Percentiles rank a stretch among this genome's conserved stretches.
These are phyloP conservation scores for Rhinogobio ventralis DNA, from an alignment of 2,797 vertebrate genomes.

Conservation along the genomic window DNA sequence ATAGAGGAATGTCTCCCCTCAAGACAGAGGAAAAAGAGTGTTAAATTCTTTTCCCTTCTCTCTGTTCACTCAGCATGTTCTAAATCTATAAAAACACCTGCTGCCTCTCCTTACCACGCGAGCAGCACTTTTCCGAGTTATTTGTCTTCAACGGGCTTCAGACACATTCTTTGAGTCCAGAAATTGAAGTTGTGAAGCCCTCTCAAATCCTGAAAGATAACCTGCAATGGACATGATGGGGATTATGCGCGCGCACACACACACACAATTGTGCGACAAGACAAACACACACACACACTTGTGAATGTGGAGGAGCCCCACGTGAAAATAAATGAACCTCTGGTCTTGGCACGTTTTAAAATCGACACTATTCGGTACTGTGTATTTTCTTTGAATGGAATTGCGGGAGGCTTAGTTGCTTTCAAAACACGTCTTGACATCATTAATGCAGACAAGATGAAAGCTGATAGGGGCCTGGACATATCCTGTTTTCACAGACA, in stretches of 20 bases:
- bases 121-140: constrained; percentile 30
- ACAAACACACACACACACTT: constrained; percentile 22
- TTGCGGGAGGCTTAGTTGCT: constrained; percentile 62
- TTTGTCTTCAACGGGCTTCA: constrained; percentile 63
- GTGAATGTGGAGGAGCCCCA: constrained; percentile 59
- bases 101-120: constrained; percentile 59
- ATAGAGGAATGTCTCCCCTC: constrained; percentile 16
- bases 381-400: constrained; percentile 69
- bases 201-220: constrained; percentile 51
- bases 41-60: constrained; percentile 67
- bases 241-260: constrained; percentile 50
- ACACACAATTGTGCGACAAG: constrained; percentile 9
- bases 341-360: constrained; percentile 61
- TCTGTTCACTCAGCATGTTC: constrained; percentile 66
- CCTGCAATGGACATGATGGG: constrained; percentile 3
- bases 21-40: constrained; percentile 68
- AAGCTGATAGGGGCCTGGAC: constrained; percentile 68
- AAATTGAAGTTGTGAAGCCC: constrained; percentile 69
- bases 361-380: constrained; percentile 59
- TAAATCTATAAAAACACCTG: constrained; percentile 80
- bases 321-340: constrained; percentile 71
- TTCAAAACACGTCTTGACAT: constrained; percentile 71
- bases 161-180: constrained; percentile 71
- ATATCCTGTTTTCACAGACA: constrained; percentile 69
- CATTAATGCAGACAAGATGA: constrained; percentile 71